Evolutionary conservation across 1,140 invertebrate species (phyloP), one percentile per base, ranked within the genome.

Genomic region (Meloidogyne chitwoodi): DNA sequence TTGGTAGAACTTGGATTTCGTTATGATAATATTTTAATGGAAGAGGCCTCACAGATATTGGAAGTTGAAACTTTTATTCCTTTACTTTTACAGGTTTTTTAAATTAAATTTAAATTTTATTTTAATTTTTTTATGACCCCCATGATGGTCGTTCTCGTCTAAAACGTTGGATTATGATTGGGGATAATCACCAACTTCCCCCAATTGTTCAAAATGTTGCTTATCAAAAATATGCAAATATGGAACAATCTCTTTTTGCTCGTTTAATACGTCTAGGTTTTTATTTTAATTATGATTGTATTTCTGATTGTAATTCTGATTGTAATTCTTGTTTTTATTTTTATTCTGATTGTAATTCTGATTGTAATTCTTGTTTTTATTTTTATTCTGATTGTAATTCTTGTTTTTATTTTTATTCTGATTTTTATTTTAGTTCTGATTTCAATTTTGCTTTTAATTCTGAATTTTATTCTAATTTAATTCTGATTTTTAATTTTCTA

Each of bases 11-110:
- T 96, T 84, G 94, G 90, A 24, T 91, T 90, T 80, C 88, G 87
- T 85, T 90, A 87, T 29, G 77, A 94, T 41, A 82, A 82, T 34
- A 68, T 84, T 62, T 24, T 80, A 34, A 80, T 80, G 56, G 97
- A 99, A 89, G 97, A 99, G 89, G 92, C 95, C 0, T 97, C 96
- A 0, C 96, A 99, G 89, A 99, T 99, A 82, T 89, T 99, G 24
- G 97, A 99, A 89, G 99, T 99, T 74, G 97, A 99, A 90, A 99
- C 97, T 0, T 99, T 99, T 86, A 99, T 99, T 85, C 97, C 97
- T 0, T 89, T 99, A 11, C 89, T 99, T 0, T 89, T 99, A 27
- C 96, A 99, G 88, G 89, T 89, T 65, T 34, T 65, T 65, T 16
- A 64, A 24, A 27, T 27, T 64, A 34, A 34, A 4, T 44, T 44